These are phyloP conservation scores for Gastrophysa polygoni DNA, from an alignment of 2,888 invertebrate genomes.

Conservation along the genomic window DNA sequence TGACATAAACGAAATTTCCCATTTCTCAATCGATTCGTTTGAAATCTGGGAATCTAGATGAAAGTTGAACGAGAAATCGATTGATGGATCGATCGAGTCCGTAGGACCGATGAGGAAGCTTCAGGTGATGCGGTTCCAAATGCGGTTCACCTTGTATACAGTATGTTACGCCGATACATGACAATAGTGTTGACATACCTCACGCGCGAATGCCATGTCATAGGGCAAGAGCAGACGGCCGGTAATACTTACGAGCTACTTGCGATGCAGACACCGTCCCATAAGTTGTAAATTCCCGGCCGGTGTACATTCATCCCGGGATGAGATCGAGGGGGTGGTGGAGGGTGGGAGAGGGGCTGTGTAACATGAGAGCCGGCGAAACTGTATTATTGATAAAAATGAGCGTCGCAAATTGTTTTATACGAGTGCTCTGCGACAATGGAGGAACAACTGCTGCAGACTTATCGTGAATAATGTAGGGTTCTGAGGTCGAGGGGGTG, in stretches of 20 bases:
- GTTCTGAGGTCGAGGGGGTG: not conserved
- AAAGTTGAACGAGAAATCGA: too few relatives aligned
- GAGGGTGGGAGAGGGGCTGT: conserved; percentile 29
- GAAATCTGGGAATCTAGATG: too few relatives aligned
- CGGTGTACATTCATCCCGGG: conserved; percentile 40
- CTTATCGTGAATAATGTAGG: conserved; percentile 54
- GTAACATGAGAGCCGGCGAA: conserved; percentile 51
- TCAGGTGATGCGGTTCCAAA: too few relatives aligned
- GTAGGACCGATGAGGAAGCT: too few relatives aligned
- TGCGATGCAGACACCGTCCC: conserved; percentile 46
- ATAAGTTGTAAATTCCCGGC: conserved; percentile 24
- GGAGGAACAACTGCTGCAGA: conserved; percentile 41
- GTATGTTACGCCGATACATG: too few relatives aligned
- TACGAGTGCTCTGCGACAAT: conserved; percentile 54
- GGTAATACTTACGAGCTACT: conserved; percentile 40
- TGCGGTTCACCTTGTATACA: too few relatives aligned
- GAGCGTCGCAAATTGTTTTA: conserved; percentile 57
- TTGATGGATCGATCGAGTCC: too few relatives aligned
- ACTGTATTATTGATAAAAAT: conserved; percentile 58
- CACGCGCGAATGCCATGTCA: not conserved
- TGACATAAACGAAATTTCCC: too few relatives aligned
- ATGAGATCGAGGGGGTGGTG: conserved; percentile 22
- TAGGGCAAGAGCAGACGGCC: conserved; percentile 25
- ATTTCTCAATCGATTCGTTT: too few relatives aligned
- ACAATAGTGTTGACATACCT: too few relatives aligned